Base-by-base conservation (phyloP, 2,888 invertebrate genomes). In the Eurytoma adleriae region DNA sequence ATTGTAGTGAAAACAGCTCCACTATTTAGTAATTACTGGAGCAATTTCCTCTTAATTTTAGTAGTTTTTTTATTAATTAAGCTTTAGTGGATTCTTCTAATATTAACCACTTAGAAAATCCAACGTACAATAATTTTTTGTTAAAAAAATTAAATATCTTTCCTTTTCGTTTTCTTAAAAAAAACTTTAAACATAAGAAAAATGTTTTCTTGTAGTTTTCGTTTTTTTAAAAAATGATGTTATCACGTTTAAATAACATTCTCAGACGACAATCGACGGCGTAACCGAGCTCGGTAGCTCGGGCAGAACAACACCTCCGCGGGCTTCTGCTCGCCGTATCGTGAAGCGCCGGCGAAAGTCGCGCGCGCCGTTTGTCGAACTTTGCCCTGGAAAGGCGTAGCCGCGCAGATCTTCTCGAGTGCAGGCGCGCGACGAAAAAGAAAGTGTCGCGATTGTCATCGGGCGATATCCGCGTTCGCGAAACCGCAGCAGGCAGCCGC, bases 381-480 rank as follows among this genome's bases (percentile, higher is more conserved):
- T 62, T 64, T 76, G 71, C 14, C 72, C 71, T 72, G 67, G 52
- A 68, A 71, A 72, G 61, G 48, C n/a, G 16, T 56, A 78, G 62
- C 27, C 13, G 52, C 48, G 13, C n/a, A 56, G 14, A 61, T 54
- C 48, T 48, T 27, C 62, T 12, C n/a, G 40, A 10, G 40, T 40
- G 40, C 40, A 40, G 40, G 40, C 7, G n/a, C 57, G 59, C 20
- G 64, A 72, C 67, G 71, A 59, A 54, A 81, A 79, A 79, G 75
- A 81, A 75, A 59, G 81, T 78, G 75, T 62, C 71, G 79, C 75
- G 75, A 81, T 81, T 72, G 62, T 81, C 62, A 48, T 77, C 70
- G 70, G 59, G 52, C 13, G 75, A 70, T 73, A 72, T 81, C 68
- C 73, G n/a, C 71, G 48, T 67, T 75, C 67, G 50, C 76, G 76